A percentile compares a stretch with the other conserved stretches of the same genome.
These are phyloP conservation scores for Gibbula magus DNA, from an alignment of 2,888 invertebrate species.

Conservation along the genomic window DNA sequence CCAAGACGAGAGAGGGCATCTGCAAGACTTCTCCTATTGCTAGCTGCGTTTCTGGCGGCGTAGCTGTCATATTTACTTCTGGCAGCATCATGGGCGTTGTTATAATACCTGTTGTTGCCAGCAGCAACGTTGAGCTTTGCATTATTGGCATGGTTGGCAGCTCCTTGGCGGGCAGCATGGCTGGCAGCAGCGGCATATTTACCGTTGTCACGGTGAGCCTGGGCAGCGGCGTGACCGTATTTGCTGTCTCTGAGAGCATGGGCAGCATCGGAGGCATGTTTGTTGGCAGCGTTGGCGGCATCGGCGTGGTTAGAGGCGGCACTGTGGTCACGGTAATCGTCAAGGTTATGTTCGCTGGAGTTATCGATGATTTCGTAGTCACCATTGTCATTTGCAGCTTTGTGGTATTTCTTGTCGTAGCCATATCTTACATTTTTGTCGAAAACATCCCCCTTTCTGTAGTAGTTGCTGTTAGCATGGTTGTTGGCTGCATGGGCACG, in stretches of 20 bases:
- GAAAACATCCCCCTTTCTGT: constrained; percentile 33
- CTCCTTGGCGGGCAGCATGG: background rate
- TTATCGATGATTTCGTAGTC: constrained; percentile 33
- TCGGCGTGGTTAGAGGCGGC: constrained; percentile 23
- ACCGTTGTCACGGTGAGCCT: background rate
- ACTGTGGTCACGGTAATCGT: constrained; percentile 31
- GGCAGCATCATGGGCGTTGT: constrained; percentile 9
- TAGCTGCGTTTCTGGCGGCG: background rate
- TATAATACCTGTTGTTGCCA: constrained; percentile 10
- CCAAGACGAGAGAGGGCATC: background rate
- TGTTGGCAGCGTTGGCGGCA: constrained; percentile 30
- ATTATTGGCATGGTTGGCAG: background rate
- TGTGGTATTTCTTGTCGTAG: constrained; percentile 40
- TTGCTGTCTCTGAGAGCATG: constrained; percentile 12
- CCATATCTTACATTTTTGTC: constrained; percentile 34
- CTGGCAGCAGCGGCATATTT: background rate
- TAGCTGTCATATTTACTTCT: constrained; percentile 3
- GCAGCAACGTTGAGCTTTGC: background rate
- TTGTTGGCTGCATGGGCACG: background rate
- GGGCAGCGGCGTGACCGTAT: constrained; percentile 16
- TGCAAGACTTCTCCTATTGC: background rate
- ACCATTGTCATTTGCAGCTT: constrained; percentile 33
- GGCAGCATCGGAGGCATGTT: constrained; percentile 29
- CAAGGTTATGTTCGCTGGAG: constrained; percentile 28
- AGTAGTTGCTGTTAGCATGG: constrained; percentile 8